Percentiles rank a stretch among this genome's conserved stretches.
Conservation (phyloP, 2,113 vertebrate species). For the Catharus fuscescens region DNA sequence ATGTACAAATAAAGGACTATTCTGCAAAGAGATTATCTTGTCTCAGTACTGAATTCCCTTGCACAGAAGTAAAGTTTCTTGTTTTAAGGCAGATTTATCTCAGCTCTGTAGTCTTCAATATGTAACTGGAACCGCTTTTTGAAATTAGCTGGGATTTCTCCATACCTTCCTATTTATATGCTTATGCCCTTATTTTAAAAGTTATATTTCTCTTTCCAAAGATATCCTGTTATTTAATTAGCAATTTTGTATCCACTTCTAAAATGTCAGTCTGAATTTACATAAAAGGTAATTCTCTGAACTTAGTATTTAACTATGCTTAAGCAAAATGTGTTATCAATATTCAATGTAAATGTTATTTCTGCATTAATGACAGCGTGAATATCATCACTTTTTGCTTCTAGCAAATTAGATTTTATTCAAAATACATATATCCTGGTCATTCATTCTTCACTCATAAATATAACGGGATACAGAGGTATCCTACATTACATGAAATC, state of each 20-base stretch:
- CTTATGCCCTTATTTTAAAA: background rate
- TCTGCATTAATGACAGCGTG: background rate
- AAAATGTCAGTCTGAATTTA: background rate
- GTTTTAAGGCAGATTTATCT: background rate
- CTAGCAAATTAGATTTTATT: background rate
- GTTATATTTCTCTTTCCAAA: background rate
- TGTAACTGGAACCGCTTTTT: background rate
- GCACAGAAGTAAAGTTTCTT: background rate
- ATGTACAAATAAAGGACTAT: background rate
- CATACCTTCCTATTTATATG: background rate
- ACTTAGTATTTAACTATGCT: background rate
- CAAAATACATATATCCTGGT: background rate
- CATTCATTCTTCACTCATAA: background rate
- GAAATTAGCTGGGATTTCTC: background rate
- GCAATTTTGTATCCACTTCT: background rate
- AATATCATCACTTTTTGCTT: background rate
- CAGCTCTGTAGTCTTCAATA: background rate
- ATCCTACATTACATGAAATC: background rate
- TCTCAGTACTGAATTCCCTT: background rate
- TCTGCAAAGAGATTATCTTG: background rate
- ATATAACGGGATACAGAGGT: background rate
- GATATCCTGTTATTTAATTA: background rate
- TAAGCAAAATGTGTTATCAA: background rate
- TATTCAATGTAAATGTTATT: background rate
- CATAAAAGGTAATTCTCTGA: background rate